Evolutionary conservation across 2,797 vertebrate genomes (phyloP), one percentile per base, ranked within the genome.

Genomic region (Hemibagrus guttatus): DNA sequence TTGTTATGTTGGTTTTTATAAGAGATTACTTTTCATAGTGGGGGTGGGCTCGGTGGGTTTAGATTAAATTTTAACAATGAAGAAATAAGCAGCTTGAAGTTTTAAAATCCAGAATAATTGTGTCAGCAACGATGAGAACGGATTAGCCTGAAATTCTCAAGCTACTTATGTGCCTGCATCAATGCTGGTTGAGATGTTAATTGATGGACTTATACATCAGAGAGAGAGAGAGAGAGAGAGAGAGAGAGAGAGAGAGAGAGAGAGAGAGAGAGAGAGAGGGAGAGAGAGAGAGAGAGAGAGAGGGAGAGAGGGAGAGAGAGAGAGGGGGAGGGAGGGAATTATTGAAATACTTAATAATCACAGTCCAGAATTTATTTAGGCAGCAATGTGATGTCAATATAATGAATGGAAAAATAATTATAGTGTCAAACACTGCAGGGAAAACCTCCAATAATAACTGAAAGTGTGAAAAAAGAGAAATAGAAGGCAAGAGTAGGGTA

Each of bases 71-170:
- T 52, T 39, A 76, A 75, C 46, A 75, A 86, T 83, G 74, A 54
- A 75, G 58, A 26, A 83, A 86, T 83, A 68, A 87, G 59, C 59
- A 83, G 85, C 49, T 42, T 76, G 79, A 66, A 63, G 23, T 58
- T 58, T 79, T 58, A 79, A 79, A 58, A 83, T 64, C 21, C 85
- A 76, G 35, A 83, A 63, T 86, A 58, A 86, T 49, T 58, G 42
- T 66, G 61, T 76, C 59, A 68, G 80, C 75, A 75, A 42, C 46
- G 46, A 58, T 64, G 85, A 86, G 59, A 76, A 76, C 46, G 54
- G 79, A 86, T 87, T 83, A 78, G 23, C 46, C 35, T 58, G 59
- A 87, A 66, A 83, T 87, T 66, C 85, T 39, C 63, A 46, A 46
- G 81, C 49, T 35, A 58, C 61, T 76, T 72, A 74, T 68, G 71